Evolutionary conservation across 2,797 vertebrate genomes (phyloP).

Genomic region (Vultur gryphus): DNA sequence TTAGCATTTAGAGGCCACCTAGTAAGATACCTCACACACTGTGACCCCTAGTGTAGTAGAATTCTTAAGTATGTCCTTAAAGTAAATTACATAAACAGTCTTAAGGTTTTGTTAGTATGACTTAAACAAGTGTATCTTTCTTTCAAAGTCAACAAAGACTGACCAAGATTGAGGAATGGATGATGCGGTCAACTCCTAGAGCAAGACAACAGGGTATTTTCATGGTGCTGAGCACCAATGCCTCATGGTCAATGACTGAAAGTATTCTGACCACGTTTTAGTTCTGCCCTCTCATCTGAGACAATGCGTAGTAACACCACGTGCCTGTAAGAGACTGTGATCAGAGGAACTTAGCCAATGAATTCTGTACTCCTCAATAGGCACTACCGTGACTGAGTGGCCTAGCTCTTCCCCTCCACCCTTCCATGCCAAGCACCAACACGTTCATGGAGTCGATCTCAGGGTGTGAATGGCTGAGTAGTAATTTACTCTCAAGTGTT

Average conservation of each 20-base stretch:
- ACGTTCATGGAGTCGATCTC: not conserved
- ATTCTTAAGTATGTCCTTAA: not conserved
- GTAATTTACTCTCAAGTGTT: not conserved
- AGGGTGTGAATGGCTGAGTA: not conserved
- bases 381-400: not conserved
- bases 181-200: not conserved
- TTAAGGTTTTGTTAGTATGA: not conserved
- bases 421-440: not conserved
- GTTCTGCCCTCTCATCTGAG: not conserved
- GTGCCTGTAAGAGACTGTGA: not conserved
- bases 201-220: not conserved
- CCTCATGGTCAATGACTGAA: not conserved
- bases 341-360: not conserved
- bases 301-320: accelerated
- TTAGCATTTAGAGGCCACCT: not conserved
- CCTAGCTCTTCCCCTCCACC: not conserved
- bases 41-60: not conserved
- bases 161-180: not conserved
- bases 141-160: not conserved
- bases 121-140: not conserved
- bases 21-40: not conserved
- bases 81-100: not conserved
- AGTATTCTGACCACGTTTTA: not conserved
- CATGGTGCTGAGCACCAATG: not conserved
- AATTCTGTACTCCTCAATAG: not conserved